phyloP scores from a whole-genome alignment of 1,140 invertebrate genomes.

The Brachionus paranguensis region DNA sequence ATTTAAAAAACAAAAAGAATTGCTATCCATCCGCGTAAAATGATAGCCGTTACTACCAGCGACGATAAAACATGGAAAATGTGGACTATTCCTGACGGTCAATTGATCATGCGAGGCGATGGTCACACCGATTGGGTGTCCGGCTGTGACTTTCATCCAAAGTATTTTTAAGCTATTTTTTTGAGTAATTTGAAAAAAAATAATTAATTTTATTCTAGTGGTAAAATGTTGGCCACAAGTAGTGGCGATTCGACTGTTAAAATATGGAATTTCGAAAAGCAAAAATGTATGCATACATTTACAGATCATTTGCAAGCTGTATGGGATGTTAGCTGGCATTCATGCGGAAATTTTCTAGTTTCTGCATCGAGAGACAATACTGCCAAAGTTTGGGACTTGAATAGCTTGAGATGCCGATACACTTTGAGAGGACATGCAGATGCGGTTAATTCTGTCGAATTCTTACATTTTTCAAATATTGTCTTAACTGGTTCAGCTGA shows the following conservation, averaged over 20 bases:
- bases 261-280: constrained; percentile 28
- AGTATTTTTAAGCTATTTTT: constrained; percentile 42
- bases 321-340: constrained; percentile 54
- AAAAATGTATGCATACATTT: constrained; percentile 38
- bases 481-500: constrained; percentile 54
- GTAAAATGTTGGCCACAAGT: constrained; percentile 35
- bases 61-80: constrained; percentile 57
- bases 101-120: constrained; percentile 54
- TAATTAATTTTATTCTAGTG: background rate
- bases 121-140: constrained; percentile 57
- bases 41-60: constrained; percentile 53
- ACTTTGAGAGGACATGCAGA: constrained; percentile 54
- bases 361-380: constrained; percentile 55
- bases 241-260: constrained; percentile 26
- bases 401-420: constrained; percentile 54
- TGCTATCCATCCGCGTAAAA: constrained; percentile 53
- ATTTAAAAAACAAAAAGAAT: constrained; percentile 43
- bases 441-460: constrained; percentile 55
- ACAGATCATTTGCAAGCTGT: constrained; percentile 45
- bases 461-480: constrained; percentile 53
- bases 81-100: constrained; percentile 52
- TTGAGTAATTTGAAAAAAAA: background rate
- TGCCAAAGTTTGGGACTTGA: constrained; percentile 54
- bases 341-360: constrained; percentile 55
- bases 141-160: constrained; percentile 53